Evolutionary conservation across 2,113 vertebrate genomes (phyloP).

Genomic region (Ornithorhynchus anatinus): DNA sequence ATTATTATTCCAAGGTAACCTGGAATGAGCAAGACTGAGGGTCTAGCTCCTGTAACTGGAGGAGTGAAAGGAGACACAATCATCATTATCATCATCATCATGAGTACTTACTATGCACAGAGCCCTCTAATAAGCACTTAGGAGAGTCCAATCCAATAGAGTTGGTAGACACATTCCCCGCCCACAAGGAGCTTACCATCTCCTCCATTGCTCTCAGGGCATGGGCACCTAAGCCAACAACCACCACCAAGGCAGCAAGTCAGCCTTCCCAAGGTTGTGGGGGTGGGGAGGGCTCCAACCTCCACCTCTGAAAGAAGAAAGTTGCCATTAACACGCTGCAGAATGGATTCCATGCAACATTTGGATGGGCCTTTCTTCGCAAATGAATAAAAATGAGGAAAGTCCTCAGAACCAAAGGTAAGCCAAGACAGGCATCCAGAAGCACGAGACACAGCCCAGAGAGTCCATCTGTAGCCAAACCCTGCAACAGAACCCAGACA

Average conservation of each 20-base stretch:
- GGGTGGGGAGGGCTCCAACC: constrained; percentile 20
- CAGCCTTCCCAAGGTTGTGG: constrained; percentile 2
- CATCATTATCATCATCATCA: no score
- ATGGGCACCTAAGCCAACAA: no score
- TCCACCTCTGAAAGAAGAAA: constrained; percentile 57
- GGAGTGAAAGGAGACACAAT: no score
- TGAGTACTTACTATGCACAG: no score
- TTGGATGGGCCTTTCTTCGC: constrained; percentile 78
- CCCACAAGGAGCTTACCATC: no score
- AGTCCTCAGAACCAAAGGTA: constrained; percentile 83
- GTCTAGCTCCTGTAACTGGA: no score
- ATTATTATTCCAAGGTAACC: no score
- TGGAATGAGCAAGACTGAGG: no score
- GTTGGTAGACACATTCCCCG: no score
- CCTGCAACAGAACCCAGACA: constrained; percentile 83
- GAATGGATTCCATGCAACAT: constrained; percentile 75
- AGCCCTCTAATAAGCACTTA: no score
- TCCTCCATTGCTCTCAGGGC: no score
- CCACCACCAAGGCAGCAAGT: not conserved
- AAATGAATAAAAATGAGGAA: constrained; percentile 87
- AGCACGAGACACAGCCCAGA: constrained; percentile 84
- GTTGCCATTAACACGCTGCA: constrained; percentile 65
- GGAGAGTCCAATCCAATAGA: no score
- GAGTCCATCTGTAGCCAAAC: constrained; percentile 85
- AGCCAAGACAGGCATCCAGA: constrained; percentile 83